Evolutionary conservation across 53 echinoderm and acorn worm species (phyloP), one percentile per base, ranked within the genome.

Genomic region (Arbacia lixula): DNA sequence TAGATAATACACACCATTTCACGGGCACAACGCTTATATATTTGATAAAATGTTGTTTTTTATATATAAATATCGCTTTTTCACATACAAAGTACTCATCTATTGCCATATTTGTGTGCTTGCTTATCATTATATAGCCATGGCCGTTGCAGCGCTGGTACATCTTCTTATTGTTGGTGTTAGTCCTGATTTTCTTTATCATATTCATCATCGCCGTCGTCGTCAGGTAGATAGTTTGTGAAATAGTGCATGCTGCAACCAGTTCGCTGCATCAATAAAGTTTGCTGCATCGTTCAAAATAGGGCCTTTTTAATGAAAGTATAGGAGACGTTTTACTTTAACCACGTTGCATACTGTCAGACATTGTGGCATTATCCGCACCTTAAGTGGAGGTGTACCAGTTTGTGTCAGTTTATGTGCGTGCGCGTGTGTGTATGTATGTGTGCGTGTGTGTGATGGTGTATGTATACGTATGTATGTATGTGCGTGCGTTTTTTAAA

Each of bases 131-230:
- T 25, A 53, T 71, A 71, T 74, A 81, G 82, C 82, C 49, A n/a
- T 81, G 82, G 82, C 64, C 82, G 31, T 38, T 49, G 30, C 82
- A 33, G 0, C 62, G 82, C 43, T 81, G 82, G 82, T 81, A 81
- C 26, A 81, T 81, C 82, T 81, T 81, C 35, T 52, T 81, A 32
- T 63, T 81, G 64, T 27, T 81, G 62, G 39, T 62, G 50, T 34
- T 81, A 41, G 46, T 62, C 2, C 39, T 62, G 20, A 62, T 81
- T n/a, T 29, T 81, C 30, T 42, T 81, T 42, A 32, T 81, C 49
- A 63, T 81, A 43, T 30, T 63, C 46, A 49, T 81, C 64, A 63
- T 81, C 64, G 30, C 64, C 46, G 42, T 81, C 4, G 40, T 63
- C 16, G 43, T 81, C 62, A 81, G 82, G 82, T 81, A 81, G 41